phyloP scores from a whole-genome alignment of 2,797 vertebrate species.

The Aplochiton taeniatus region DNA sequence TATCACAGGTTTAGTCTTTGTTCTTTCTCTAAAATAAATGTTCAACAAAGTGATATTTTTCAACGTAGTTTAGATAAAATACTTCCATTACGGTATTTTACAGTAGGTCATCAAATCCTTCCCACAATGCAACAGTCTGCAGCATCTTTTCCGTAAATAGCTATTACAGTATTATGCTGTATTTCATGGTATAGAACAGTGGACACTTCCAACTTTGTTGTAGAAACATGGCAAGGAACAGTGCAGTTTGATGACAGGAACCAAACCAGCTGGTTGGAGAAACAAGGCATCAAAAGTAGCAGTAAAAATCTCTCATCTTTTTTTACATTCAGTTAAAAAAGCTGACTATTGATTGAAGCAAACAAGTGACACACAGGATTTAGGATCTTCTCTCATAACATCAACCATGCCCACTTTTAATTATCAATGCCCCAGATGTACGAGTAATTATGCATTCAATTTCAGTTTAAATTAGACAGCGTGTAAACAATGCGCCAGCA shows the following conservation, averaged over 20 bases:
- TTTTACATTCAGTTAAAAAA: not conserved
- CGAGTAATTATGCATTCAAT: conserved; percentile 42
- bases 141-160: no score
- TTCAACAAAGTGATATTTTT: no score
- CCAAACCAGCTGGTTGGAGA: conserved; percentile 17
- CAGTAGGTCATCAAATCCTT: no score
- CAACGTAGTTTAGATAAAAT: no score
- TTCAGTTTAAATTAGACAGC: conserved; percentile 39
- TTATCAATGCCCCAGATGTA: conserved; percentile 34
- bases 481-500: conserved; percentile 38
- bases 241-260: conserved; percentile 43
- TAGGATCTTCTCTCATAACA: not conserved
- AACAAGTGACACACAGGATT: conserved; percentile 14
- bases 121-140: no score
- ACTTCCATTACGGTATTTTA: no score
- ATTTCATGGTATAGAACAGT: no score
- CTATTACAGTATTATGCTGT: no score
- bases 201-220: no score
- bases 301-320: conserved; percentile 1
- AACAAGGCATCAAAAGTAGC: not conserved
- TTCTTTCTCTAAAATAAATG: no score
- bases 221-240: no score
- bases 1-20: no score
- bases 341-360: not conserved
- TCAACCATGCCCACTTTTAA: conserved; percentile 24